These are phyloP conservation scores for Microtus montanus DNA, from an alignment of 2,113 vertebrate species.

Conservation along the genomic window DNA sequence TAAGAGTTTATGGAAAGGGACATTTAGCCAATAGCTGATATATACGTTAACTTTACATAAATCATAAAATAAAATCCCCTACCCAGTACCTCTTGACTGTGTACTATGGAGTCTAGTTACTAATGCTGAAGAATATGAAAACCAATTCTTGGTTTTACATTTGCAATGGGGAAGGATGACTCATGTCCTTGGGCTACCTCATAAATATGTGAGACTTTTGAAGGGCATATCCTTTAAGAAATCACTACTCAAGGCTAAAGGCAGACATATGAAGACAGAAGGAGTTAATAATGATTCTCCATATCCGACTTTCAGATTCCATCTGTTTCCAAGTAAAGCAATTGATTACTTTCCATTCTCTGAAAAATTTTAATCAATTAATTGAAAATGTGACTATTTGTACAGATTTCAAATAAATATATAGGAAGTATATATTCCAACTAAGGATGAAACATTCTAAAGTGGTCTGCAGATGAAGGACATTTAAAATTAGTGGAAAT, in stretches of 20 bases:
- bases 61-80: not conserved
- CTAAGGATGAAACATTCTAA: not conserved
- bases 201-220: not conserved
- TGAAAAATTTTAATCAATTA: conserved; percentile 31
- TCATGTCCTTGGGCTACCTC: not conserved
- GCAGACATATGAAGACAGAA: conserved; percentile 3
- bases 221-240: conserved; percentile 22
- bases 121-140: conserved; percentile 22
- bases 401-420: conserved; percentile 26
- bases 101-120: not conserved
- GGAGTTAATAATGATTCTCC: not conserved
- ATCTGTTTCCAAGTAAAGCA: not conserved
- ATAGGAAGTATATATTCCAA: conserved; percentile 16
- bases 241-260: not conserved
- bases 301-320: not conserved
- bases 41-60: conserved; percentile 22
- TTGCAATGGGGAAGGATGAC: not conserved
- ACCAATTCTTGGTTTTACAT: conserved; percentile 15
- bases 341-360: not conserved
- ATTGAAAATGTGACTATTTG: conserved; percentile 16
- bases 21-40: conserved; percentile 18
- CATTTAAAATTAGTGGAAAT: conserved; percentile 27
- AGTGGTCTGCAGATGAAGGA: not conserved
- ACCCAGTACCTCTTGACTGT: not conserved
- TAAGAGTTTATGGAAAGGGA: conserved; percentile 21